Evolutionary conservation across 2,797 vertebrate species (phyloP).

Genomic region (Platyrinchus mystaceus): DNA sequence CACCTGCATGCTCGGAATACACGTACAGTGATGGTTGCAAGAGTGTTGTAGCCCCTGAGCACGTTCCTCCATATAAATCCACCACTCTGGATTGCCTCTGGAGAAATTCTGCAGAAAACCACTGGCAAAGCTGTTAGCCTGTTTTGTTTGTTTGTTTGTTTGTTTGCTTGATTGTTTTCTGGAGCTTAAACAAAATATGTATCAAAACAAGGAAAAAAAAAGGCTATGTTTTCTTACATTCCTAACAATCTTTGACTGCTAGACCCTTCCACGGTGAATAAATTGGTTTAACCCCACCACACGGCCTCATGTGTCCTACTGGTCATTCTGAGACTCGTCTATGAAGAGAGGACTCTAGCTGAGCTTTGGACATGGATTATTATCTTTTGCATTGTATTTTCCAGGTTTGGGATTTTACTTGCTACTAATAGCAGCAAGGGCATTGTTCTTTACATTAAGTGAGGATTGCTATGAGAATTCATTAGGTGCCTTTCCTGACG

Average conservation of each 20-base stretch:
- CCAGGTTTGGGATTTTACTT: neutral
- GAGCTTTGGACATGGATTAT: neutral
- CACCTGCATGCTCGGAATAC: neutral
- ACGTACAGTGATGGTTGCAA: fast-evolving
- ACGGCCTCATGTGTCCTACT: neutral
- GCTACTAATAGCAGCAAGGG: neutral
- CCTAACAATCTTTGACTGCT: neutral
- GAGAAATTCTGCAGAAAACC: neutral
- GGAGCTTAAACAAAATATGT: neutral
- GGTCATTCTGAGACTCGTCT: neutral
- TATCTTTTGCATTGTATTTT: neutral
- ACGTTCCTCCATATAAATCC: neutral
- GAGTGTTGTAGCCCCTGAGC: neutral
- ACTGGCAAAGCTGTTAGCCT: neutral
- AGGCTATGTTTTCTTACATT: neutral
- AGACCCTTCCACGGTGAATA: neutral
- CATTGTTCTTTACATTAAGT: neutral
- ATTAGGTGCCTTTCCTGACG: neutral
- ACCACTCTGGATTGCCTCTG: neutral
- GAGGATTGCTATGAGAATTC: neutral
- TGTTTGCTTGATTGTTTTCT: neutral
- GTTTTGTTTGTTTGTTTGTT: neutral
- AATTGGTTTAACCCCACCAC: neutral
- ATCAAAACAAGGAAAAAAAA: neutral
- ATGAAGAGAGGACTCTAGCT: fast-evolving